Percentiles rank a stretch among this genome's conserved stretches.
Conservation (phyloP, 2,797 vertebrate genomes). For the Falco columbarius region DNA sequence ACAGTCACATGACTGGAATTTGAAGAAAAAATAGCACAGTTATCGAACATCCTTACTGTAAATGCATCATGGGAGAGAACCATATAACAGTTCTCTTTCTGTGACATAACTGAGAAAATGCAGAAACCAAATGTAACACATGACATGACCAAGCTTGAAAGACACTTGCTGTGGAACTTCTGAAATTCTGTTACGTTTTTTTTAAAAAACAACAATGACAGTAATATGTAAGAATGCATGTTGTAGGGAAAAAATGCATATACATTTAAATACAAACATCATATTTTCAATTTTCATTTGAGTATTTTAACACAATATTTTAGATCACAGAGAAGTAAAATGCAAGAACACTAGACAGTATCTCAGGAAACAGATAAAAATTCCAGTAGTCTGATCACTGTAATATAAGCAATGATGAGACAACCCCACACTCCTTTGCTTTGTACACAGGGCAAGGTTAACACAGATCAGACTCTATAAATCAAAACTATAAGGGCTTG, state of each 20-base stretch:
- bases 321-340: neutral
- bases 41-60: slow-evolving; percentile 41
- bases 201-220: neutral
- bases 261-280: neutral
- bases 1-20: slow-evolving; percentile 34
- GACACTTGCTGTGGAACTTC: neutral
- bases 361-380: slow-evolving; percentile 27
- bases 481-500: neutral
- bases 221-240: neutral
- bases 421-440: slow-evolving; percentile 14
- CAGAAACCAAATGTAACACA: slow-evolving; percentile 17
- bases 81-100: neutral
- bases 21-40: slow-evolving; percentile 24
- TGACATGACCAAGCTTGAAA: neutral
- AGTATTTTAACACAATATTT: neutral
- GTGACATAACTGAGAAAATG: neutral
- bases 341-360: neutral
- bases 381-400: slow-evolving; percentile 22
- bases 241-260: neutral
- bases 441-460: slow-evolving; percentile 43
- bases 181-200: neutral
- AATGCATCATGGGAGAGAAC: slow-evolving; percentile 19
- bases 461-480: slow-evolving; percentile 23
- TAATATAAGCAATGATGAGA: slow-evolving; percentile 32
- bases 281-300: neutral